Conservation (phyloP, 2,888 invertebrate species). For the Melanchra persicariae region DNA sequence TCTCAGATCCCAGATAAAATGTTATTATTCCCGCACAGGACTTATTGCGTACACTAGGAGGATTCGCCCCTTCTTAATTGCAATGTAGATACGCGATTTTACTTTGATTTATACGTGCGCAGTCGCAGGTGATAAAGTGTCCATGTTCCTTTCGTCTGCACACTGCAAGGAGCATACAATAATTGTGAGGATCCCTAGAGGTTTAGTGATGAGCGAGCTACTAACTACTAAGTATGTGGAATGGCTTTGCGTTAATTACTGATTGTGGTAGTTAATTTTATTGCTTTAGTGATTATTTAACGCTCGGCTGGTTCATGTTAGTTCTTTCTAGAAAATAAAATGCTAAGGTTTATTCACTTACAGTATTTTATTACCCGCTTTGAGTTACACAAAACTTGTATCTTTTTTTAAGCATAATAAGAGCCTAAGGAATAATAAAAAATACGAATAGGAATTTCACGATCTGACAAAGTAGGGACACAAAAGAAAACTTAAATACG, state of each 20-base stretch:
- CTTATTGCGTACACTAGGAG: conserved; percentile 78
- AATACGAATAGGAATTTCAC: background rate
- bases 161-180: conserved; percentile 66
- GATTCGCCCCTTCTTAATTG: conserved; percentile 81
- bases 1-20: conserved; percentile 82
- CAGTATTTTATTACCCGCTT: conserved; percentile 6
- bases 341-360: conserved; percentile 16
- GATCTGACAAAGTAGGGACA: background rate
- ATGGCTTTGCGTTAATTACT: conserved; percentile 43
- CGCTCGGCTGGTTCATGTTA: conserved; percentile 16
- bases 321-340: conserved; percentile 16
- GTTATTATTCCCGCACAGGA: conserved; percentile 78
- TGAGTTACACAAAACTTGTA: background rate
- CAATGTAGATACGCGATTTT: conserved; percentile 72
- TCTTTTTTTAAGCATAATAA: background rate
- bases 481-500: background rate
- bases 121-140: conserved; percentile 77
- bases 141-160: conserved; percentile 73
- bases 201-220: conserved; percentile 59
- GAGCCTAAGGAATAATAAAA: background rate
- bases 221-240: conserved; percentile 32
- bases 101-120: conserved; percentile 60
- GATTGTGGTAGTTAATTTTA: conserved; percentile 35
- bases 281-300: conserved; percentile 32
- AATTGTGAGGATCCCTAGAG: conserved; percentile 37